Conservation (phyloP, 1,140 invertebrate species). For the Meloidogyne exigua region DNA sequence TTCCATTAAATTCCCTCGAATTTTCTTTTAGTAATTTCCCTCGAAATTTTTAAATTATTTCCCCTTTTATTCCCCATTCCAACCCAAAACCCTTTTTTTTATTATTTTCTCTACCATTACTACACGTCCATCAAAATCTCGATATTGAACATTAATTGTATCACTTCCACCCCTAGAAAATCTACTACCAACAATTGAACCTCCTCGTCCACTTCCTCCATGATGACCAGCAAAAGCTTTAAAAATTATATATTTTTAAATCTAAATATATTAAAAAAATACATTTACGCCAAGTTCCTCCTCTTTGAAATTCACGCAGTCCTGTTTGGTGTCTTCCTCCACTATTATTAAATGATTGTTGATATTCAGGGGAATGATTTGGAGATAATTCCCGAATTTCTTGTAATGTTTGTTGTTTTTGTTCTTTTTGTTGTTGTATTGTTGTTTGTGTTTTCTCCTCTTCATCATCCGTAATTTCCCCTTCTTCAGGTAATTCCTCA, state of each 20-base stretch:
- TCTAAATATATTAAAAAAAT: neutral
- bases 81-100: neutral
- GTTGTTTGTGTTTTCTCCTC: slow-evolving; percentile 31
- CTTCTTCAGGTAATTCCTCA: slow-evolving; percentile 58
- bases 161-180: neutral
- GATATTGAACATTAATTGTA: neutral
- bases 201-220: neutral
- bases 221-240: neutral
- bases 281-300: neutral
- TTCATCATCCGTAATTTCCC: slow-evolving; percentile 60
- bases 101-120: slow-evolving; percentile 8
- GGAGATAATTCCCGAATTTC: neutral
- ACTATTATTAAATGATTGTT: no score
- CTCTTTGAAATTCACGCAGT: neutral
- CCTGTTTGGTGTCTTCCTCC: neutral
- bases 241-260: neutral
- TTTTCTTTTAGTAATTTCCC: neutral
- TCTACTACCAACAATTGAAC: neutral
- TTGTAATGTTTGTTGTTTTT: neutral
- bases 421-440: neutral
- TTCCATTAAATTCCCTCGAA: neutral
- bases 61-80: neutral
- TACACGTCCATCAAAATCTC: slow-evolving; percentile 1
- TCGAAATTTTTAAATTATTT: neutral
- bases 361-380: neutral